These are phyloP conservation scores for Rousettus madagascariensis DNA, from an alignment of 2,797 vertebrate species.

Conservation along the genomic window DNA sequence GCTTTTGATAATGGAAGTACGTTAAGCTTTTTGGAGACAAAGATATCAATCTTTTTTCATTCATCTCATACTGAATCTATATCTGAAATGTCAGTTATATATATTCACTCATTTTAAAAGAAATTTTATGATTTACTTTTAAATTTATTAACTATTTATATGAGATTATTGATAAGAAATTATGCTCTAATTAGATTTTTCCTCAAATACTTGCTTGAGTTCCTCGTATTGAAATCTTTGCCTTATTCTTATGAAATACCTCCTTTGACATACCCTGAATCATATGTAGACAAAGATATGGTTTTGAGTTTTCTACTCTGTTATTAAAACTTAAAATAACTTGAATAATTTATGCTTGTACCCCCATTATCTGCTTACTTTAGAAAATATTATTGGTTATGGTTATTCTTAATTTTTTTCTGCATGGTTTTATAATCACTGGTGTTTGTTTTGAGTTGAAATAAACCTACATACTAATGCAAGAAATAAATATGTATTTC, in stretches of 20 bases:
- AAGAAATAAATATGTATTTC: not conserved
- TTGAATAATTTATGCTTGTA: not conserved
- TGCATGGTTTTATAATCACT: not conserved
- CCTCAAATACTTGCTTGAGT: not conserved
- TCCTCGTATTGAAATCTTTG: not conserved
- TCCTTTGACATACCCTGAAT: not conserved
- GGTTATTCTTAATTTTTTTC: not conserved
- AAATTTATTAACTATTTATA: not conserved
- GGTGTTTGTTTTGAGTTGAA: not conserved
- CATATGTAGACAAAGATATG: not conserved
- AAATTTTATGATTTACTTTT: not conserved
- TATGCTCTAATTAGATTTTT: not conserved
- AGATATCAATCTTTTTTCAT: not conserved
- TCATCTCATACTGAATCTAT: not conserved
- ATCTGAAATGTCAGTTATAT: not conserved
- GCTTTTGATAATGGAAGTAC: not conserved
- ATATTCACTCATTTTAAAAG: not conserved
- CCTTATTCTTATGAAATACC: not conserved
- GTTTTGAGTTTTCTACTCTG: not conserved
- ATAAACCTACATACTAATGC: not conserved
- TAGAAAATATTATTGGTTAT: not conserved
- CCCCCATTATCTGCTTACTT: not conserved
- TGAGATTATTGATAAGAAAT: not conserved
- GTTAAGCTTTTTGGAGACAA: not conserved
- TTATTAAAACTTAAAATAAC: not conserved